These are phyloP conservation scores for Papilio xuthus DNA, from an alignment of 1,140 invertebrate species.

Conservation along the genomic window DNA sequence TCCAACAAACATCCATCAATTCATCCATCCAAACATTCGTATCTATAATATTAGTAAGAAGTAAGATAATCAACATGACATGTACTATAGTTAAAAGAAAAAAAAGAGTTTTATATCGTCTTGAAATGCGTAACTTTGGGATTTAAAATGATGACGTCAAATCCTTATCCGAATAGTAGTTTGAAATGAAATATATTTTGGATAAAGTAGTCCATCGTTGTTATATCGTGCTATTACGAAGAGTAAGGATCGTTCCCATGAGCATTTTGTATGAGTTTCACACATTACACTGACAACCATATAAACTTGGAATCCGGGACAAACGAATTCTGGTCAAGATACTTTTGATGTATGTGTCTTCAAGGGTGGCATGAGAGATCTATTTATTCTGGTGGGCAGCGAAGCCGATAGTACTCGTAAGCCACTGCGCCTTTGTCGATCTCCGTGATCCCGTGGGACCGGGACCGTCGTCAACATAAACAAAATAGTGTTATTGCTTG, in stretches of 20 bases:
- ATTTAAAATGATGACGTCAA: slow-evolving; percentile 34
- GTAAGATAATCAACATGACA: not conserved
- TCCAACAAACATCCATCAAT: no score
- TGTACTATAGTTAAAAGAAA: no score
- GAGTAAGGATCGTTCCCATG: slow-evolving; percentile 55
- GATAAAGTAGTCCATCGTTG: slow-evolving; percentile 56
- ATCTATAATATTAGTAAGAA: no score
- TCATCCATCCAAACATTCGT: no score
- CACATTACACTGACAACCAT: slow-evolving; percentile 53
- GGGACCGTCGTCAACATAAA: slow-evolving; percentile 75
- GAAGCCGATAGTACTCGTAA: slow-evolving; percentile 65
- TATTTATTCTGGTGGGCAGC: slow-evolving; percentile 43
- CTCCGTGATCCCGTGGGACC: slow-evolving; percentile 59
- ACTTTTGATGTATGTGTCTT: not conserved
- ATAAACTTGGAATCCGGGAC: slow-evolving; percentile 49
- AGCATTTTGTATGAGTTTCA: slow-evolving; percentile 59
- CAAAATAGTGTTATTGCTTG: slow-evolving; percentile 73
- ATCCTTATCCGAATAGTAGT: slow-evolving; percentile 24
- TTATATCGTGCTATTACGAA: slow-evolving; percentile 56
- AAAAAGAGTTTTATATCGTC: not conserved
- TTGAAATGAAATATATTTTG: slow-evolving; percentile 42
- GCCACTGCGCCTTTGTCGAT: slow-evolving; percentile 60
- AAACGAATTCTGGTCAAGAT: slow-evolving; percentile 46
- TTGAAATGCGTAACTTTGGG: slow-evolving; percentile 18
- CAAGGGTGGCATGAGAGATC: slow-evolving; percentile 8